phyloP scores from a whole-genome alignment of 1,140 invertebrate genomes.

The Holcopasites calliopsidis region DNA sequence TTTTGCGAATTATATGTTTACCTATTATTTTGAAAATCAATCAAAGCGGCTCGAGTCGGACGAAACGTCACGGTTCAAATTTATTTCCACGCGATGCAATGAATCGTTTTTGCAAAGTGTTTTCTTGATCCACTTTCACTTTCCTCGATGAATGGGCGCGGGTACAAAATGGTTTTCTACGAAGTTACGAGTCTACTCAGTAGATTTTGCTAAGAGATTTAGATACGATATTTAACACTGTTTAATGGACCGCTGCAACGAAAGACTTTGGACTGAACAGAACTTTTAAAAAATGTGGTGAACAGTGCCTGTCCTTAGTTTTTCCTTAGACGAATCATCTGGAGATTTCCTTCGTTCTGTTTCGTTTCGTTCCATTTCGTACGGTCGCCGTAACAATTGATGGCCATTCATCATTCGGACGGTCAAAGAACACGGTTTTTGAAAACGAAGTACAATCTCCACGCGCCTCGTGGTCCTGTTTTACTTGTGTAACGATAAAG shows the following conservation, averaged over 20 bases:
- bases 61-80: not conserved
- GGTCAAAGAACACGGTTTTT: not conserved
- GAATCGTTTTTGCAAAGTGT: not conserved
- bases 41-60: not conserved
- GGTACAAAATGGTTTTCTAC: too few relatives aligned
- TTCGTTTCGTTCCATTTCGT: not conserved
- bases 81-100: not conserved
- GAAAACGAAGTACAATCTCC: slow-evolving; percentile 22
- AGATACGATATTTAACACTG: too few relatives aligned
- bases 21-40: not conserved
- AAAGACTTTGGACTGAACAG: too few relatives aligned
- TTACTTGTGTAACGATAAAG: slow-evolving; percentile 28
- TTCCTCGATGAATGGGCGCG: not conserved
- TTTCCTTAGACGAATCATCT: not conserved
- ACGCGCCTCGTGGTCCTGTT: not conserved
- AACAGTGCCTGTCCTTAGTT: not conserved
- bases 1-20: not conserved
- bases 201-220: too few relatives aligned
- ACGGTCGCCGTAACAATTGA: not conserved
- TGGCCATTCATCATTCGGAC: not conserved
- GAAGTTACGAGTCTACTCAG: not conserved
- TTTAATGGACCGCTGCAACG: too few relatives aligned
- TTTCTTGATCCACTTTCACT: slow-evolving; percentile 2
- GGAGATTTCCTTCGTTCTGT: too few relatives aligned
- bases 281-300: not conserved